A percentile compares a stretch with the other conserved stretches of the same genome.
Evolutionary conservation across 2,797 vertebrate species (phyloP).

Genomic region (Leptoclinus maculatus): DNA sequence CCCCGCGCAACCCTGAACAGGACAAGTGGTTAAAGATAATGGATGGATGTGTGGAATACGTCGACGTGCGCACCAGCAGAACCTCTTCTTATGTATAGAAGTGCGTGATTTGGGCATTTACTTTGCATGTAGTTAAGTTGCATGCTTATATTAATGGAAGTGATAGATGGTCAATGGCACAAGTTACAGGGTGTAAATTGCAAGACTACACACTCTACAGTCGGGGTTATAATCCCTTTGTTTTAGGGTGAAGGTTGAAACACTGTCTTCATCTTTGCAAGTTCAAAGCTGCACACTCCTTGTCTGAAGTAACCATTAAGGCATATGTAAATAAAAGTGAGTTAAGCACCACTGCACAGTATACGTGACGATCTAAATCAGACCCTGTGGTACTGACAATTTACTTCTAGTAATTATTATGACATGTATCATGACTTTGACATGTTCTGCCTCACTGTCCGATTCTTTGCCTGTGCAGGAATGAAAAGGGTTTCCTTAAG

Average conservation of each 20-base stretch:
- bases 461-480: background rate
- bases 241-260: background rate
- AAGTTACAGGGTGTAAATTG: background rate
- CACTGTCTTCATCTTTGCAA: background rate
- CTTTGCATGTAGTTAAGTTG: background rate
- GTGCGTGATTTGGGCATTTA: background rate
- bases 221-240: background rate
- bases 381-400: background rate
- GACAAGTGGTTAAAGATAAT: too few relatives aligned
- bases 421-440: slow-evolving; percentile 5
- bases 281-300: background rate
- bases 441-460: background rate
- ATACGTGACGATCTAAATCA: slow-evolving; percentile 15
- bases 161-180: background rate
- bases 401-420: background rate
- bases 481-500: background rate
- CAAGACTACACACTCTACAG: background rate
- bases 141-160: background rate
- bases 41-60: too few relatives aligned
- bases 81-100: too few relatives aligned
- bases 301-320: background rate
- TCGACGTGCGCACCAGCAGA: too few relatives aligned
- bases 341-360: slow-evolving; percentile 5
- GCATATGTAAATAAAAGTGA: slow-evolving; percentile 18
- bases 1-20: too few relatives aligned